Evolutionary conservation across 1,140 invertebrate genomes (phyloP), one percentile per base, ranked within the genome.

Genomic region (Zaprionus nigranus): DNA sequence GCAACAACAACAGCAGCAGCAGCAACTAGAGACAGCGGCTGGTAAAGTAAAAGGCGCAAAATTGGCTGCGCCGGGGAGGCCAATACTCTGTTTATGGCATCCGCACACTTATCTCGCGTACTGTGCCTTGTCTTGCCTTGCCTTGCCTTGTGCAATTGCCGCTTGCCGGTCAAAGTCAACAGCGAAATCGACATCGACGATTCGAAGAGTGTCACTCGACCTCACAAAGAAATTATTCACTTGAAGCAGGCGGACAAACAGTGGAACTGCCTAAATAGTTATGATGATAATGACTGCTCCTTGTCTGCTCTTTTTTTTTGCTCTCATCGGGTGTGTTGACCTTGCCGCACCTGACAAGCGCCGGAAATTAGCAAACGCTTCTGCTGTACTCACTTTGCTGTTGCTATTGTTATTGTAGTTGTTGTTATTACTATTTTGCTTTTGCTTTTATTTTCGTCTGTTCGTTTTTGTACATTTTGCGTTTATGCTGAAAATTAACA

Each of bases 31-130:
- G 78, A 75, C 64, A 83, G 62, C 75, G 46, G 63, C 72, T 62
- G 66, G 78, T 61, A 87, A 87, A 87, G 83, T 87, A 87, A 87
- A 87, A 87, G 84, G 83, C 88, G 83, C 88, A 81, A 88, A 88
- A 87, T 87, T 88, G 84, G 78, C 85, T 72, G 60, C 77, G 40
- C n/a, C 40, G 78, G 46, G 84, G 83, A 88, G 83, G 83, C 83
- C 83, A 87, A 87, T 88, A 87, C 85, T 72, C 83, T 87, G 73
- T 84, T 84, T 88, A 88, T 87, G 81, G 83, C 38, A 40, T 51
- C 70, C 62, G 64, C 59, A 53, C 46, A 69, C 68, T 59, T 62
- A 60, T 63, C 51, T 24, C 43, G 30, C 38, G 53, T 51, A 73
- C 46, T 62, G 73, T 69, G 20, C 20, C 20, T 83, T 83, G 69